Evolutionary conservation across 2,113 vertebrate species (phyloP).

Genomic region (Manacus vitellinus): DNA sequence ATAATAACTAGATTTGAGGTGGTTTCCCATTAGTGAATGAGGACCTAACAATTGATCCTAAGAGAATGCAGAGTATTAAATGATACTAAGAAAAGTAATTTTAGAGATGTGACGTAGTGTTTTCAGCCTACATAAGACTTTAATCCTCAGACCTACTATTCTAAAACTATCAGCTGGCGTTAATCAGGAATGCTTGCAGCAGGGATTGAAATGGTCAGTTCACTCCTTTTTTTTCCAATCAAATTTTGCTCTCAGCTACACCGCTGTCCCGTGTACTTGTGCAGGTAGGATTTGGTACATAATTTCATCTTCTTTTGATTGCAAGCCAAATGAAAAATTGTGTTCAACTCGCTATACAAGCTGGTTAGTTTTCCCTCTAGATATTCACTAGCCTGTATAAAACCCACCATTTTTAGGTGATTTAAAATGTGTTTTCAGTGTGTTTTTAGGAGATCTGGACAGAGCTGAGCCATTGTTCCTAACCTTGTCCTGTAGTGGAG

Average conservation of each 20-base stretch:
- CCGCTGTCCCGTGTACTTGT: neutral
- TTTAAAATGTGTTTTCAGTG: neutral
- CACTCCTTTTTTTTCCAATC: neutral
- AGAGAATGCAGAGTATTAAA: neutral
- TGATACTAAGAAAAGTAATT: conserved; percentile 1
- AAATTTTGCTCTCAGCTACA: neutral
- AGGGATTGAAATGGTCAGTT: neutral
- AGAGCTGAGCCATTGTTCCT: neutral
- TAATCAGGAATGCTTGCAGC: neutral
- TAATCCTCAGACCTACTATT: conserved; percentile 26
- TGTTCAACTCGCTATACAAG: neutral
- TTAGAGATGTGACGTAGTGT: neutral
- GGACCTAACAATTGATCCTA: neutral
- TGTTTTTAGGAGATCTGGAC: neutral
- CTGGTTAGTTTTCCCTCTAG: neutral
- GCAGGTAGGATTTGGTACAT: neutral
- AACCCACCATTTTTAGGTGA: neutral
- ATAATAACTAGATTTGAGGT: neutral
- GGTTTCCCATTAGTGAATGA: neutral
- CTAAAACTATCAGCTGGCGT: neutral
- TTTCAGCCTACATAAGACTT: conserved; percentile 27
- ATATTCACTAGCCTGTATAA: neutral
- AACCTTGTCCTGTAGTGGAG: neutral
- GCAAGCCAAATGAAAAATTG: neutral
- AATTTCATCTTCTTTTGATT: neutral